Base-by-base conservation (phyloP, 2,888 invertebrate species). In the Cheilosia soror region DNA sequence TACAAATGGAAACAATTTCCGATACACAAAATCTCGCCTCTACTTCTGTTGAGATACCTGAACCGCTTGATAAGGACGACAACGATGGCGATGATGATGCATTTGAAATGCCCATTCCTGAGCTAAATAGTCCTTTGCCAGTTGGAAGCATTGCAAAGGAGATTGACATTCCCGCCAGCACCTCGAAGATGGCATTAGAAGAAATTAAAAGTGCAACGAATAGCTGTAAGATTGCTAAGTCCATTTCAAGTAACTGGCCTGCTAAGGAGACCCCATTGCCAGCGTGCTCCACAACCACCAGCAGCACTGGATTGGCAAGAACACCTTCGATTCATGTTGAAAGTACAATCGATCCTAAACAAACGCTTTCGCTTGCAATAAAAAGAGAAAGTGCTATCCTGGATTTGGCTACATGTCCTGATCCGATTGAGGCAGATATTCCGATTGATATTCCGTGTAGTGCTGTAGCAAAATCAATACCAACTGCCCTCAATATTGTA, bases 251-350 rank as follows among this genome's bases (percentile, higher is more conserved):
- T 47, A 71, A 80, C 62, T 84, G 75, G 75, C 66, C 80, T 37
- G 71, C 65, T 13, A 75, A 60, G 25, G 84, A 84, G 42, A 31
- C 47, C 0, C 27, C 62, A 55, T 58, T 66, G 55, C 60, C 58
- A 13, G 66, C 31, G 60, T 44, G 51, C 31, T 58, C 60, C 11
- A 58, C 4, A 4, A 49, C 31, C 58, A 62, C 63, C 72, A 55
- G 73, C 63, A 44, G 27, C 68, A 87, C 51, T 88, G 88, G 42
- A 31, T 63, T 88, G 42, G 62, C 79, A 20, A 87, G 62, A 29
- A 87, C 89, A 20, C 90, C 90, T 20, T 88, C 88, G 33, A 90
- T 90, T 73, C 88, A 89, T 60, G 84, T 90, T 65, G 84, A 84
- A 13, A 80, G 37, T 60, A 27, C 55, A 33, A 55, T 78, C 1